phyloP scores from a whole-genome alignment of 2,113 vertebrate genomes.

The Lampris megalopsis region DNA sequence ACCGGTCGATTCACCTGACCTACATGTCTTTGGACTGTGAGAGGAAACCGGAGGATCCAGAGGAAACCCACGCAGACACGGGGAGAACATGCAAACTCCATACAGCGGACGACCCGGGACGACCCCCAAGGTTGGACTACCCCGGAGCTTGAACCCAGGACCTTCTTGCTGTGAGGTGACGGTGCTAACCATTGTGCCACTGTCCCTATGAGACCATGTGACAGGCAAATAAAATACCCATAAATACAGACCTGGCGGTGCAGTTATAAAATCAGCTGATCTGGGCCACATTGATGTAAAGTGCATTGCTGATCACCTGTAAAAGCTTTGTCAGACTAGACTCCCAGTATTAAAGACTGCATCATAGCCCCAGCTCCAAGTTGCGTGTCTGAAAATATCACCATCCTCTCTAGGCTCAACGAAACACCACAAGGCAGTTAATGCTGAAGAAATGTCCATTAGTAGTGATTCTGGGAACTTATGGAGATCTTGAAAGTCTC shows the following conservation, averaged over 20 bases:
- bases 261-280: neutral
- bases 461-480: constrained; percentile 46
- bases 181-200: no score
- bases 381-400: neutral
- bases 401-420: constrained; percentile 31
- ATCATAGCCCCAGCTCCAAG: constrained; percentile 18
- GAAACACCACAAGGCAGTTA: constrained; percentile 58
- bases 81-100: no score
- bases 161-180: no score
- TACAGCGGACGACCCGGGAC: no score
- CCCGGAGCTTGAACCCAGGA: no score
- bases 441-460: constrained; percentile 53
- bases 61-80: no score
- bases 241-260: neutral
- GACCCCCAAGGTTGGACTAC: no score
- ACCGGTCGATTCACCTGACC: no score
- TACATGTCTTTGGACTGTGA: no score
- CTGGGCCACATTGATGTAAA: neutral
- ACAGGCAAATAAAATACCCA: neutral
- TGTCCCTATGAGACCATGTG: no score
- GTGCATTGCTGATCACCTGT: neutral
- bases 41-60: no score
- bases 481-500: constrained; percentile 69
- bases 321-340: constrained; percentile 1
- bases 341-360: constrained; percentile 7